Evolutionary conservation across 2,797 vertebrate genomes (phyloP).

Genomic region (Pteronotus mesoamericanus): DNA sequence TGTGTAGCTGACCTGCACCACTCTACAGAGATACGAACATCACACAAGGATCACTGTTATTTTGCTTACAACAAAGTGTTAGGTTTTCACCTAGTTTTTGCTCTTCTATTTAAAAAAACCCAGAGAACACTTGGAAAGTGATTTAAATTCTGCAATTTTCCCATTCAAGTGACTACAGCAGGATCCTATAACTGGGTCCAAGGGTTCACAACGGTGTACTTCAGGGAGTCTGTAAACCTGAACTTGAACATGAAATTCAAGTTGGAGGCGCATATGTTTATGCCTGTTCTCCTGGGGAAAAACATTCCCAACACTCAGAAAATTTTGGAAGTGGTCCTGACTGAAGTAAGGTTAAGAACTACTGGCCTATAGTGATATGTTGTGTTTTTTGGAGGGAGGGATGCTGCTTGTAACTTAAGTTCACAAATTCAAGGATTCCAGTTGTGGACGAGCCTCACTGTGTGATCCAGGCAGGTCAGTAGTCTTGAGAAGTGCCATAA

Average conservation of each 20-base stretch:
- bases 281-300: not conserved
- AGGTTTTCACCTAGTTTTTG: conserved; percentile 37
- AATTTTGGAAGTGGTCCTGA: not conserved
- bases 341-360: not conserved
- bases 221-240: not conserved
- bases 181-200: not conserved
- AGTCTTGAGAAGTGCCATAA: not conserved
- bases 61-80: not conserved
- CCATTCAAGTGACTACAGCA: not conserved
- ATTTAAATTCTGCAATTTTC: not conserved
- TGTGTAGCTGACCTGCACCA: not conserved
- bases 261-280: not conserved
- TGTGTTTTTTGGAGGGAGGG: not conserved
- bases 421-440: not conserved
- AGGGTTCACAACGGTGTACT: not conserved
- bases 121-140: not conserved
- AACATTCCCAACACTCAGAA: not conserved
- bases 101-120: not conserved
- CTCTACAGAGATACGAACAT: not conserved
- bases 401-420: not conserved
- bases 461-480: not conserved
- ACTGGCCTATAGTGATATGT: not conserved
- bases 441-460: not conserved
- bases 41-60: conserved; percentile 19
- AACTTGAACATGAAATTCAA: not conserved